phyloP scores from a whole-genome alignment of 2,888 invertebrate species.

The Lasioglossum marginatum region DNA sequence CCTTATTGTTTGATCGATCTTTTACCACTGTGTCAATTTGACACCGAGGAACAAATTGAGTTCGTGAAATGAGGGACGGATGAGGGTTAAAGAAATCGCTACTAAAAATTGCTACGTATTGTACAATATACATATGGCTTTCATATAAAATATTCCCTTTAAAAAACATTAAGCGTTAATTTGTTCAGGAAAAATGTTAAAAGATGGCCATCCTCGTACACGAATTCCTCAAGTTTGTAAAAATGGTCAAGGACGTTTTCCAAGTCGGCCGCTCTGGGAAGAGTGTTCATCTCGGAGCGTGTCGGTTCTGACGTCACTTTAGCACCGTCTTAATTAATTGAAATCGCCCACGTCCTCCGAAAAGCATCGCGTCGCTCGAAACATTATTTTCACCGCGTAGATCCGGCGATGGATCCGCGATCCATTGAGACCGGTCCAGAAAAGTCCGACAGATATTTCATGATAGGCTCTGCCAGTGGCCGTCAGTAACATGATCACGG shows the following conservation, averaged over 20 bases:
- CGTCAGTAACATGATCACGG: conserved; percentile 68
- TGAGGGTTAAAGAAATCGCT: too few species aligned
- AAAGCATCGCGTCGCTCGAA: background rate
- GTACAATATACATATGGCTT: too few species aligned
- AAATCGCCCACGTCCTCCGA: background rate
- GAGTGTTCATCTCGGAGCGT: background rate
- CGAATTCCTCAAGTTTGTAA: background rate
- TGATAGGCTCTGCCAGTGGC: conserved; percentile 36
- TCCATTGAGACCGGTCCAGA: conserved; percentile 39
- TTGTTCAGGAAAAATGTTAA: too few species aligned
- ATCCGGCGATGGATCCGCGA: background rate
- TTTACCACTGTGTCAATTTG: too few species aligned
- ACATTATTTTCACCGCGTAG: background rate
- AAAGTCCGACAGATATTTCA: conserved; percentile 41
- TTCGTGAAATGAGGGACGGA: too few species aligned
- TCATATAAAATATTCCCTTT: too few species aligned
- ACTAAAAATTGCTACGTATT: too few species aligned
- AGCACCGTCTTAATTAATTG: conserved; percentile 13
- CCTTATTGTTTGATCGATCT: too few species aligned
- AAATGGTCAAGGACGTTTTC: background rate
- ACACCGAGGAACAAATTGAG: too few species aligned
- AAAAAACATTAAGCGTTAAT: too few species aligned
- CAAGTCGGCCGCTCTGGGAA: background rate
- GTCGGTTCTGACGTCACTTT: background rate
- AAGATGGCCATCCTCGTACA: background rate